Conservation (phyloP, 2,888 invertebrate genomes). For the Volucella inflata region DNA sequence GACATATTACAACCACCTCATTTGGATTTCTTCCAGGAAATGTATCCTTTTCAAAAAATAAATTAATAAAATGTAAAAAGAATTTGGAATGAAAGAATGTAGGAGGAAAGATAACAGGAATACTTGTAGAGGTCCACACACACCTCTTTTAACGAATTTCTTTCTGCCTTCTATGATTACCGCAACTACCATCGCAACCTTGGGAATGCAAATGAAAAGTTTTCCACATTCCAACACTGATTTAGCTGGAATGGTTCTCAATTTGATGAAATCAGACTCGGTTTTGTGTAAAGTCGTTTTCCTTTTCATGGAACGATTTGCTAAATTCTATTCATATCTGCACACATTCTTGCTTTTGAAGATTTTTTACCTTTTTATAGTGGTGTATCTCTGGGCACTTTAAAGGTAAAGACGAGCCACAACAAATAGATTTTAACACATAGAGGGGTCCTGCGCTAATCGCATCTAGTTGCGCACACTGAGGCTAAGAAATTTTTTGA, state of each 20-base stretch:
- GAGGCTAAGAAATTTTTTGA: no score
- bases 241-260: neutral
- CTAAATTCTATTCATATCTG: no score
- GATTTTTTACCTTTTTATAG: no score
- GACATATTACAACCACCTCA: conserved; percentile 99
- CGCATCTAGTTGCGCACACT: no score
- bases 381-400: no score
- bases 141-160: neutral
- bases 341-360: no score
- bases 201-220: conserved; percentile 24
- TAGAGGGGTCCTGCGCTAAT: no score
- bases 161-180: no score
- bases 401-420: no score
- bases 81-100: neutral
- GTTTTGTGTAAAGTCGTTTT: neutral
- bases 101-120: neutral
- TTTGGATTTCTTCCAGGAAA: conserved; percentile 99
- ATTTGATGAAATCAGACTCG: conserved; percentile 24
- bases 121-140: neutral
- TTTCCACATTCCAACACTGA: conserved; percentile 5
- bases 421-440: no score
- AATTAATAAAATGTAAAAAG: conserved; percentile 4
- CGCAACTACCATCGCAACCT: no score
- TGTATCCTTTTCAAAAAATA: conserved; percentile 92
- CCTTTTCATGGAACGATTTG: neutral